phyloP scores from a whole-genome alignment of 30 jellyfish, hydroid and myxozoan species.

The Mastigias papua region DNA sequence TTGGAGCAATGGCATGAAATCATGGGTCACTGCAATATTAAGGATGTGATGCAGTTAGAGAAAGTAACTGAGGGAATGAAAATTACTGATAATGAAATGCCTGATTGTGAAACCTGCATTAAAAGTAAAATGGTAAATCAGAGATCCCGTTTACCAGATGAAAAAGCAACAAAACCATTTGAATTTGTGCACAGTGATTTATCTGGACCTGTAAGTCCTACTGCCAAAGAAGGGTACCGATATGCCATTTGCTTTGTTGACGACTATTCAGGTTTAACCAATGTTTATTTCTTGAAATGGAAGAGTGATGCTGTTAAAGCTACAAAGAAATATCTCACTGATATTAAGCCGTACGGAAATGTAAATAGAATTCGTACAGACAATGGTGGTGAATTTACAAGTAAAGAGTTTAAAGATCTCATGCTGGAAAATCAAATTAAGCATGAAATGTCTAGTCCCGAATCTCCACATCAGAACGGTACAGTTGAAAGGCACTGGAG shows the following conservation, averaged over 20 bases:
- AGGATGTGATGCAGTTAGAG: conserved; percentile 59
- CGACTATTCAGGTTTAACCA: conserved; percentile 3
- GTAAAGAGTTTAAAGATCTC: conserved; percentile 37
- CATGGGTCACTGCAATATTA: conserved; percentile 57
- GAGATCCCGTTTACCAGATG: conserved; percentile 18
- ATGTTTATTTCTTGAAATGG: not conserved
- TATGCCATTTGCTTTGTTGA: conserved; percentile 21
- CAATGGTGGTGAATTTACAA: conserved; percentile 57
- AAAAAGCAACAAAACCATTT: conserved; percentile 18
- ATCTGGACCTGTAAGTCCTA: conserved; percentile 40
- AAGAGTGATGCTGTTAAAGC: conserved; percentile 33
- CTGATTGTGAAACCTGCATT: conserved; percentile 56
- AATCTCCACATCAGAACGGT: conserved; percentile 80
- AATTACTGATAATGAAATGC: conserved; percentile 10
- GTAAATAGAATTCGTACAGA: conserved; percentile 53
- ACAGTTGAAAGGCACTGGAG: conserved; percentile 67
- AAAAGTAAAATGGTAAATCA: not conserved
- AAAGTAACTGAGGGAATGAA: conserved; percentile 43
- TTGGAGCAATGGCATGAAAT: conserved; percentile 53
- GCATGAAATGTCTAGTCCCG: conserved; percentile 50
- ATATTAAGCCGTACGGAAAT: conserved; percentile 65
- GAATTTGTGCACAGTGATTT: conserved; percentile 31
- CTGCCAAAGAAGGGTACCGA: conserved; percentile 24
- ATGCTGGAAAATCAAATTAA: conserved; percentile 35
- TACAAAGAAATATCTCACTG: conserved; percentile 60